Evolutionary conservation across 2,888 invertebrate genomes (phyloP).

Genomic region (Xestobium rufovillosum): DNA sequence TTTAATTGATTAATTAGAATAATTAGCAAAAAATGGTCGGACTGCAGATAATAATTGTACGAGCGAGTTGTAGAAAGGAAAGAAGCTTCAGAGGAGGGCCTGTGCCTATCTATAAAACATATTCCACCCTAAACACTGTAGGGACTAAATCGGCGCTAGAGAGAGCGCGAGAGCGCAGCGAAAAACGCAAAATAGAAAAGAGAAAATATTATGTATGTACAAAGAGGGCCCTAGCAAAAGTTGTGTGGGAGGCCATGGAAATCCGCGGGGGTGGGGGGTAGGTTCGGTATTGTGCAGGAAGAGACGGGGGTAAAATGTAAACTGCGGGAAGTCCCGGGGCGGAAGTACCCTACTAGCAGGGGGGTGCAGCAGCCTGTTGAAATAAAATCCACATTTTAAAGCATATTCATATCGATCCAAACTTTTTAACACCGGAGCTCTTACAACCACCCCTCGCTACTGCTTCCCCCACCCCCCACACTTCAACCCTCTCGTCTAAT

Average conservation of each 20-base stretch:
- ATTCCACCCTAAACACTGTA: too few relatives aligned
- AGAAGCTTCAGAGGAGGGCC: too few relatives aligned
- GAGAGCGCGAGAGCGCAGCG: constrained; percentile 37
- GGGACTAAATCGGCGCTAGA: constrained; percentile 29
- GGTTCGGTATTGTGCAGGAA: constrained; percentile 37
- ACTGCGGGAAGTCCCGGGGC: constrained; percentile 41
- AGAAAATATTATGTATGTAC: constrained; percentile 41
- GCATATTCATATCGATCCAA: constrained; percentile 58
- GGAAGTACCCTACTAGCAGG: constrained; percentile 27
- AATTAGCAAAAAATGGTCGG: too few relatives aligned
- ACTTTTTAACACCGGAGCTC: constrained; percentile 52
- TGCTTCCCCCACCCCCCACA: constrained; percentile 22
- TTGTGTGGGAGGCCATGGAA: too few relatives aligned
- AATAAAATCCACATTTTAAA: constrained; percentile 59
- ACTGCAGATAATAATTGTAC: too few relatives aligned
- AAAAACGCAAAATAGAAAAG: constrained; percentile 40
- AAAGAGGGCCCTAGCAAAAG: constrained; percentile 39
- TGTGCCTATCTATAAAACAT: constrained; percentile 1
- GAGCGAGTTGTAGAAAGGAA: too few relatives aligned
- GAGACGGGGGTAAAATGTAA: constrained; percentile 34
- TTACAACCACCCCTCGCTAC: constrained; percentile 25
- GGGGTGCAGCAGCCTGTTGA: constrained; percentile 45
- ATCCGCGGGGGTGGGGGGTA: too few relatives aligned
- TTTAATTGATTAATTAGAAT: too few relatives aligned
- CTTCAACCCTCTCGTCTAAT: constrained; percentile 28